Percentiles rank a stretch among this genome's conserved stretches.
Conservation (phyloP, 2,113 vertebrate genomes). For the Acanthochromis polyacanthus region DNA sequence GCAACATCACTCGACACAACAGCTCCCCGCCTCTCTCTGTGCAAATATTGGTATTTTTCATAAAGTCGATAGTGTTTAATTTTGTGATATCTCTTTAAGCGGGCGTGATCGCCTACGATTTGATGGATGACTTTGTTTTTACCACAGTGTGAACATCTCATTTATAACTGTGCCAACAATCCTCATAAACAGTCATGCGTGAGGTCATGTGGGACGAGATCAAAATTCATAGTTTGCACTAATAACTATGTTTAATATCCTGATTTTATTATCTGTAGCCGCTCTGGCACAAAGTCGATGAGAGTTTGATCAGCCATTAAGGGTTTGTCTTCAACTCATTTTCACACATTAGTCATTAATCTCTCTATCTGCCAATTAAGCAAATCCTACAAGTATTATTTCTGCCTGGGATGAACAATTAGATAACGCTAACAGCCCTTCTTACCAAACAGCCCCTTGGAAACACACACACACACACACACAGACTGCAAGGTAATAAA, state of each 20-base stretch:
- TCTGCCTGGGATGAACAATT: conserved; percentile 41
- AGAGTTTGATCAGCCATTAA: conserved; percentile 39
- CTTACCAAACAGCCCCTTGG: conserved; percentile 25
- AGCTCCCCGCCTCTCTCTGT: conserved; percentile 19
- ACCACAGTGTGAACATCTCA: conserved; percentile 10
- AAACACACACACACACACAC: neutral
- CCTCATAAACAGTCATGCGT: conserved; percentile 32
- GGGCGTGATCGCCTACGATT: conserved; percentile 21
- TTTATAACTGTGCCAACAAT: conserved; percentile 33
- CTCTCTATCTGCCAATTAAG: conserved; percentile 52
- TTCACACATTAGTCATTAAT: conserved; percentile 55
- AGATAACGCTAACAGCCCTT: conserved; percentile 45
- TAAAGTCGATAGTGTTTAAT: conserved; percentile 54
- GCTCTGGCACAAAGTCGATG: conserved; percentile 26
- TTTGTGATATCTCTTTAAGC: conserved; percentile 43
- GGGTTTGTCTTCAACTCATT: conserved; percentile 37
- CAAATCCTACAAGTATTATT: conserved; percentile 20
- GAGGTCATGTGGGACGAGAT: conserved; percentile 16
- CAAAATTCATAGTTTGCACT: conserved; percentile 38
- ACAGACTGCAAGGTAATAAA: conserved; percentile 29
- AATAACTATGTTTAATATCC: conserved; percentile 60
- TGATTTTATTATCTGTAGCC: conserved; percentile 43
- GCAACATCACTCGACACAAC: conserved; percentile 51
- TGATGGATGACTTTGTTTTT: conserved; percentile 51
- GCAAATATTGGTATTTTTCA: conserved; percentile 63